These are phyloP conservation scores for Gymnobelideus leadbeateri DNA, from an alignment of 2,113 vertebrate species.

Conservation along the genomic window DNA sequence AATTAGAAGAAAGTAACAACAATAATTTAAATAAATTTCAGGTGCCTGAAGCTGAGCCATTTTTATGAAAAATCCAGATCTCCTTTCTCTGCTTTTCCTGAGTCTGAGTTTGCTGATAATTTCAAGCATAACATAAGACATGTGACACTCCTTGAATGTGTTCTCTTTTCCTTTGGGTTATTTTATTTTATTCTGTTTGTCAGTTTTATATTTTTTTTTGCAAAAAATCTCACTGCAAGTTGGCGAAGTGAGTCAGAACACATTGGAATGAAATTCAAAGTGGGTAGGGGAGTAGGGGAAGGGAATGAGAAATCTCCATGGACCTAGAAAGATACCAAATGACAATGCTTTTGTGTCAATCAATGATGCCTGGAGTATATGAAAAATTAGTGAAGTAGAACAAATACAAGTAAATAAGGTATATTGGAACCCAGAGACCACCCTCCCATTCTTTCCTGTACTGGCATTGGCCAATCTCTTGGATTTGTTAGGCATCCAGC, in stretches of 20 bases:
- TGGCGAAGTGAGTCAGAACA: slow-evolving; percentile 1
- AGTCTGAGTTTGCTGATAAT: background rate
- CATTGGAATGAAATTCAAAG: background rate
- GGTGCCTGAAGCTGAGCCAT: slow-evolving; percentile 1
- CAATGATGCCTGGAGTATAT: background rate
- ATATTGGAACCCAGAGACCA: background rate
- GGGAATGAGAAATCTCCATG: background rate
- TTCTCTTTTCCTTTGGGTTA: slow-evolving; percentile 23
- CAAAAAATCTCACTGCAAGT: slow-evolving; percentile 5
- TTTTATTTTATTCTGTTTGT: background rate
- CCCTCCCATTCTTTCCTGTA: background rate
- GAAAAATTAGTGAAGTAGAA: background rate
- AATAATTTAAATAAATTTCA: slow-evolving; percentile 58
- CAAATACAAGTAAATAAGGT: background rate
- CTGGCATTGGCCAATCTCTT: background rate
- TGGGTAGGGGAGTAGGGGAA: background rate
- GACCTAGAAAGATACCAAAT: background rate
- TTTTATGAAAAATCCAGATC: background rate
- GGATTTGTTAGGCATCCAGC: background rate
- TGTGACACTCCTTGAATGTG: background rate
- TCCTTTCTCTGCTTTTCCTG: background rate
- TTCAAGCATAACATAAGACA: background rate
- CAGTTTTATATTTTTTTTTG: background rate
- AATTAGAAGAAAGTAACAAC: slow-evolving; percentile 34
- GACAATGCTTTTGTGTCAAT: background rate